These are phyloP conservation scores for Drosophila leonis DNA, from an alignment of 2,888 invertebrate species.

Conservation along the genomic window DNA sequence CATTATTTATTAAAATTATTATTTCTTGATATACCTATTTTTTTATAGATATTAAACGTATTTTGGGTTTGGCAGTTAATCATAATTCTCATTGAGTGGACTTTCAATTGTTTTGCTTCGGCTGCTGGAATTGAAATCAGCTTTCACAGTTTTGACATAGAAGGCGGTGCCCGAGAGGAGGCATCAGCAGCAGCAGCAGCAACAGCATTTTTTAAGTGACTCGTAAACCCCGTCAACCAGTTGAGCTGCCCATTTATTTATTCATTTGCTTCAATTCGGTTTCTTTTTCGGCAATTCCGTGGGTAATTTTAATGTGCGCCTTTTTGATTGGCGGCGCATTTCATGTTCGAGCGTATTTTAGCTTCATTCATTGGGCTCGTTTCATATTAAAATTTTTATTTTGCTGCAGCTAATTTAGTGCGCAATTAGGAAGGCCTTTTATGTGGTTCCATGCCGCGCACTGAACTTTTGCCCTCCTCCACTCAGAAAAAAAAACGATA, in stretches of 20 bases:
- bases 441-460: conserved; percentile 63
- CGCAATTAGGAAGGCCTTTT: conserved; percentile 77
- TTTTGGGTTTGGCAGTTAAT: conserved; percentile 43
- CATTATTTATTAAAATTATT: background rate
- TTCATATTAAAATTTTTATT: conserved; percentile 21
- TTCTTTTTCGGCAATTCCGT: conserved; percentile 74
- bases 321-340: conserved; percentile 78
- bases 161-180: conserved; percentile 58
- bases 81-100: conserved; percentile 53
- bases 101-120: conserved; percentile 72
- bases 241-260: conserved; percentile 50
- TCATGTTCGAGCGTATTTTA: conserved; percentile 51
- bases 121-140: conserved; percentile 64
- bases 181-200: background rate
- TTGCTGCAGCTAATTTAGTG: conserved; percentile 67
- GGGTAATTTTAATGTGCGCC: conserved; percentile 73
- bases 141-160: conserved; percentile 77
- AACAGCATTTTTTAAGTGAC: conserved; percentile 26
- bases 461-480: conserved; percentile 61
- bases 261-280: conserved; percentile 47
- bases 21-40: background rate
- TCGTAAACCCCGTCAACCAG: conserved; percentile 50
- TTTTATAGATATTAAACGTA: conserved; percentile 15
- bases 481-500: background rate
- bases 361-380: conserved; percentile 37